Evolutionary conservation across 2,888 invertebrate species (phyloP), one percentile per base, ranked within the genome.

Genomic region (Meiosimyza platycephala): DNA sequence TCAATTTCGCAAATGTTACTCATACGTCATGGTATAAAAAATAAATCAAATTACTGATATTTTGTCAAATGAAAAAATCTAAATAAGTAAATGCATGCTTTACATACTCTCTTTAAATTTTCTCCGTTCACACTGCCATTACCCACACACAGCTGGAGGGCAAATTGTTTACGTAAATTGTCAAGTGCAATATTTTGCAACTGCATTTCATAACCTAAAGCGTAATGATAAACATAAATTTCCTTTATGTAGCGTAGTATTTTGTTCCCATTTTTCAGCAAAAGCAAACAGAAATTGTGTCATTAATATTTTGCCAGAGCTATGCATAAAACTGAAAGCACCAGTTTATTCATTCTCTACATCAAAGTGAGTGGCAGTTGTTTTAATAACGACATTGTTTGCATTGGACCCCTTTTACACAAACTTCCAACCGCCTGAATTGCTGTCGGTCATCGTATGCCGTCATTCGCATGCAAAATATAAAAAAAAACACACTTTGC

Each of bases 351-450:
- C 48, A 33, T 47, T 40, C 66, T 55, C 40, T 40, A 40, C 66
- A 54, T 67, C 55, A 67, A 67, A 55, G 40, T 40, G 54, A 55
- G 54, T 67, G 66, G 54, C 66, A 67, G n/a, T 67, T 33, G 66
- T 67, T n/a, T 40, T 54, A 55, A 54, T 40, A 16, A 54, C 47
- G 66, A 55, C 47, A 47, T 64, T 51, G 16, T 51, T 15, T 33
- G 22, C 50, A 50, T 15, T 47, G 16, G 11, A 9, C 6, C 28
- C 47, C 60, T 40, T 40, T n/a, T 12, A n/a, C 60, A n/a, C n/a
- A 12, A n/a, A 5, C 60, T 22, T 12, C 60, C 48, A 6, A 18
- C 13, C 18, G n/a, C 4, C 12, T 16, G 57, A 28, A 5, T 57
- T 18, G 18, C 57, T 57, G 57, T 57, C 18, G n/a, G 18, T 57